Base-by-base conservation (phyloP, 2,113 vertebrate species). In the Catharus bicknelli region DNA sequence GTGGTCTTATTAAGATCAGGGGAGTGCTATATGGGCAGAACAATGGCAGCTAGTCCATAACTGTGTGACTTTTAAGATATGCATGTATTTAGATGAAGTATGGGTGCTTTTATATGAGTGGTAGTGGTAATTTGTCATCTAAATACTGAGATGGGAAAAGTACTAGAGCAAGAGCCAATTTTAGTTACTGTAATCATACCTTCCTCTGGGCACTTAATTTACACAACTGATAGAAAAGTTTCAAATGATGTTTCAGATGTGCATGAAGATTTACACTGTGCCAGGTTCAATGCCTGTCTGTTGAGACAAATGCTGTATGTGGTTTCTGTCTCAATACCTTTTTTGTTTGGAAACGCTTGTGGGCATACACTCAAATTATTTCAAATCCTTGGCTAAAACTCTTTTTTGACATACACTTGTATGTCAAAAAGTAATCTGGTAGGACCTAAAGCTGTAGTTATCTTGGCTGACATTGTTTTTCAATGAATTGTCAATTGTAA, bases 241-340 rank as follows among this genome's bases (percentile, higher is more conserved):
- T 67, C 4, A 70, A 53, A 82, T 87, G 4, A 47, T 25, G 5
- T 72, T 72, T 68, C 43, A 73, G 32, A 16, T 40, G 9, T 64
- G 16, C 13, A 38, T 13, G 16, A 88, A 59, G 9, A 87, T 63
- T 66, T 79, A 6, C 43, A 7, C 16, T 79, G 17, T 85, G 10
- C 17, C 3, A 34, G 9, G 8, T 51, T 70, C 30, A 19, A 1
- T 23, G 48, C 43, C 36, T 57, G 11, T 45, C 9, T 81, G 59
- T 42, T 81, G 55, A 74, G 23, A 23, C 17, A 81, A 89, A 32
- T 40, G 13, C 27, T 5, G 2, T 55, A 53, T 0, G 0, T 1
- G 3, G 74, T 51, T 27, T 48, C 16, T 74, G 11, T 70, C 30
- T 26, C 10, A 2, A 16, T 68, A 4, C 12, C 5, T 45, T 48